Conservation (phyloP, 2,113 vertebrate genomes). For the Telmatochromis sp. region DNA sequence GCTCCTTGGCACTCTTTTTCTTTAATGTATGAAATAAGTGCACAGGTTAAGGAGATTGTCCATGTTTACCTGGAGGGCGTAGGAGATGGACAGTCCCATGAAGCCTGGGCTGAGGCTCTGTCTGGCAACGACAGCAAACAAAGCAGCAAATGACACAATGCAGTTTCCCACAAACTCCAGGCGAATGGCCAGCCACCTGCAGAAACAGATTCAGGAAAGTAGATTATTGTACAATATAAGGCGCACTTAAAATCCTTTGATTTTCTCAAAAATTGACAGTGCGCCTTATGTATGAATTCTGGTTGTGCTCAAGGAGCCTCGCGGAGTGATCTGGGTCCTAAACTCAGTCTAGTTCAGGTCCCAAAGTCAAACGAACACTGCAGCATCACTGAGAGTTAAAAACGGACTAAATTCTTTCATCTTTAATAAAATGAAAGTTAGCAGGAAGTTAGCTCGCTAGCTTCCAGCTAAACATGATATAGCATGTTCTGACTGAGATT, state of each 20-base stretch:
- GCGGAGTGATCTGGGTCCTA: background rate
- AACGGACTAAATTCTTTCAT: accelerated
- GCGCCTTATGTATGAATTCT: background rate
- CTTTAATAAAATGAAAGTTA: background rate
- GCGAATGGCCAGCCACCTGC: slow-evolving; percentile 88
- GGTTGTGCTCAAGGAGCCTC: background rate
- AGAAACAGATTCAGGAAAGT: background rate
- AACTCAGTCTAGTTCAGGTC: background rate
- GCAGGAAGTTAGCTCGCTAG: background rate
- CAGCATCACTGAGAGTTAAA: accelerated
- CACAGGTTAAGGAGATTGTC: background rate
- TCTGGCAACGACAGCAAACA: slow-evolving; percentile 85
- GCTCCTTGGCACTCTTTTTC: background rate
- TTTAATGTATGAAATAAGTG: background rate
- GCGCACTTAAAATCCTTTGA: background rate
- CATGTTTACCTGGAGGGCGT: slow-evolving; percentile 84
- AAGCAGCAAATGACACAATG: slow-evolving; percentile 82
- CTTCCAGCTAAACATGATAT: accelerated
- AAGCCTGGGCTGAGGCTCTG: slow-evolving; percentile 82
- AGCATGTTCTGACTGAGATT: background rate
- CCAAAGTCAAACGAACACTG: background rate
- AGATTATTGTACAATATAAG: background rate
- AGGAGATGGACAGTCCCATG: slow-evolving; percentile 90
- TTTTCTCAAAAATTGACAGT: background rate
- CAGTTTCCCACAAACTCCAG: slow-evolving; percentile 93